These are phyloP conservation scores for Hemaris fuciformis DNA, from an alignment of 2,888 invertebrate genomes.

Conservation along the genomic window DNA sequence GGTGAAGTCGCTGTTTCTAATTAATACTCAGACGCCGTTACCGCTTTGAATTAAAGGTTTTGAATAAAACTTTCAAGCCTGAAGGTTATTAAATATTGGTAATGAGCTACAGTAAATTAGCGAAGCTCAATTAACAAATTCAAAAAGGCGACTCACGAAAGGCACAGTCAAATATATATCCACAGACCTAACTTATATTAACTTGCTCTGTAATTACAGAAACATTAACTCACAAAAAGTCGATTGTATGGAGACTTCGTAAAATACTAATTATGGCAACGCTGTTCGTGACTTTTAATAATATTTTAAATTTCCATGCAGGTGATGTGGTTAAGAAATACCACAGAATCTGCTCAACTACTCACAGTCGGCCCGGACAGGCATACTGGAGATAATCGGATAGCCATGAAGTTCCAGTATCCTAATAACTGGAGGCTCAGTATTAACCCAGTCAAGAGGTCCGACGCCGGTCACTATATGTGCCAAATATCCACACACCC, in stretches of 20 bases:
- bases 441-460: conserved; percentile 86
- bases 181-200: neutral
- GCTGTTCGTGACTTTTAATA: neutral
- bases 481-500: conserved; percentile 92
- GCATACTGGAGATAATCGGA: conserved; percentile 83
- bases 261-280: neutral
- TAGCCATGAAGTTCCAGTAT: conserved; percentile 85
- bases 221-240: neutral
- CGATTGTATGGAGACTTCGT: neutral
- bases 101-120: conserved; percentile 2
- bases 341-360: conserved; percentile 83
- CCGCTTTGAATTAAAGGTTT: conserved; percentile 1
- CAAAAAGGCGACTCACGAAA: neutral
- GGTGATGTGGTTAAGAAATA: conserved; percentile 87
- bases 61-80: neutral
- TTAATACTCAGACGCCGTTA: neutral
- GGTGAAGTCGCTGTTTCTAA: neutral
- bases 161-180: neutral
- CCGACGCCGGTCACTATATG: conserved; percentile 88
- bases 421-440: conserved; percentile 86
- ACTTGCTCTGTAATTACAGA: neutral
- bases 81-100: conserved; percentile 5
- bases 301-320: conserved; percentile 36
- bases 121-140: neutral
- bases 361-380: conserved; percentile 84